phyloP scores from a whole-genome alignment of 2,113 vertebrate genomes.

The Eclectus roratus region DNA sequence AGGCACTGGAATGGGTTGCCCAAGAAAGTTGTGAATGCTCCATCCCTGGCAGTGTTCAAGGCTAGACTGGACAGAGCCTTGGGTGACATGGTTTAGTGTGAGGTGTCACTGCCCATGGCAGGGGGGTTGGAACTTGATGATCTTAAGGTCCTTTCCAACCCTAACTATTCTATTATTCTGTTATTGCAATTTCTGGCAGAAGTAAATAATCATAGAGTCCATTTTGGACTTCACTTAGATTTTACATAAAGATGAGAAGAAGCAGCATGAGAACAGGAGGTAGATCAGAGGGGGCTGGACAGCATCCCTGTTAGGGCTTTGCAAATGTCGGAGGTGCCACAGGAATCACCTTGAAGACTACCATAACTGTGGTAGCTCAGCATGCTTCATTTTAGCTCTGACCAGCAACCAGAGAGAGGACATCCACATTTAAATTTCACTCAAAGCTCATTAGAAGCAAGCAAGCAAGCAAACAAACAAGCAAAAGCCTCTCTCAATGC shows the following conservation, averaged over 20 bases:
- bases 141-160: too few relatives aligned
- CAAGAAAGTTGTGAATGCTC: too few relatives aligned
- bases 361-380: neutral
- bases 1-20: too few relatives aligned
- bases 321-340: neutral
- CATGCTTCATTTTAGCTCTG: neutral
- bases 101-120: too few relatives aligned
- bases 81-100: too few relatives aligned
- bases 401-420: neutral
- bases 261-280: neutral
- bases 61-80: too few relatives aligned
- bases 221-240: neutral
- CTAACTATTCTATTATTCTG: too few relatives aligned
- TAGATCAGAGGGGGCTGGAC: neutral
- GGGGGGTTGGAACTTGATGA: too few relatives aligned
- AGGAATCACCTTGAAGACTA: neutral
- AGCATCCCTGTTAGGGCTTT: neutral
- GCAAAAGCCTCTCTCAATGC: fast-evolving
- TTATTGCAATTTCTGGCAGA: neutral
- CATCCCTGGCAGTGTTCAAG: too few relatives aligned
- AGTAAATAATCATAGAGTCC: neutral
- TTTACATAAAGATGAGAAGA: neutral
- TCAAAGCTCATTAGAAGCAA: neutral
- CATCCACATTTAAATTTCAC: neutral
- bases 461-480: neutral